phyloP scores from a whole-genome alignment of 2,113 vertebrate genomes.

The Nannobrachium achirus region DNA sequence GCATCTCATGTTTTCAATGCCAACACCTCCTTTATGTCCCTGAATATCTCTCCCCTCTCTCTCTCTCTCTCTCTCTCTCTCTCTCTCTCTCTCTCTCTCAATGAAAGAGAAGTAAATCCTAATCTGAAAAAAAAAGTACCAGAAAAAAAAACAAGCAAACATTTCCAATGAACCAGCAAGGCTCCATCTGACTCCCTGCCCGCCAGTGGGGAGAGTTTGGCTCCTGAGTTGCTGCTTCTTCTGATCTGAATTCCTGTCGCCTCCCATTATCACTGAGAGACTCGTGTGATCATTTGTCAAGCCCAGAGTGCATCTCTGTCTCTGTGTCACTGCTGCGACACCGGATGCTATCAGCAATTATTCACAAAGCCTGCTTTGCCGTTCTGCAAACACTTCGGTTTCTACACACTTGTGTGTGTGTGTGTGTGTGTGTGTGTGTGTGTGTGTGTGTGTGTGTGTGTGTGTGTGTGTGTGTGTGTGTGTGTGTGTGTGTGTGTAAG shows the following conservation, averaged over 20 bases:
- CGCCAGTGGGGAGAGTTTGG: constrained; percentile 21
- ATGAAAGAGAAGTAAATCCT: too few species aligned
- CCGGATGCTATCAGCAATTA: constrained; percentile 62
- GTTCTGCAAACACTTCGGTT: not conserved
- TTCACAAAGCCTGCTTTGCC: constrained; percentile 54
- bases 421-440: too few species aligned
- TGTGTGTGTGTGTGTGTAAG: too few species aligned
- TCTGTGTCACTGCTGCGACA: constrained; percentile 58
- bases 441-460: too few species aligned
- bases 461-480: too few species aligned
- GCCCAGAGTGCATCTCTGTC: constrained; percentile 55
- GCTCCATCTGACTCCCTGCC: constrained; percentile 28
- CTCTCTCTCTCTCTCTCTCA: too few species aligned
- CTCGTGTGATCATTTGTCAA: constrained; percentile 73
- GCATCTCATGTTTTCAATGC: too few species aligned
- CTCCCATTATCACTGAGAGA: constrained; percentile 71
- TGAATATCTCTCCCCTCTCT: too few species aligned
- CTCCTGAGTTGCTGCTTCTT: constrained; percentile 13
- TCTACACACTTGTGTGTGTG: not conserved
- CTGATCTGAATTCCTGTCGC: constrained; percentile 66
- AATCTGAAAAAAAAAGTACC: not conserved
- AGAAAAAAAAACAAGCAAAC: not conserved
- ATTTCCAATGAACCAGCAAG: constrained; percentile 11
- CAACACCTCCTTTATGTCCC: too few species aligned
- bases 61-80: too few species aligned